Evolutionary conservation across 2,888 invertebrate genomes (phyloP), one percentile per base, ranked within the genome.

Genomic region (Nematopogon swammerdamellus): DNA sequence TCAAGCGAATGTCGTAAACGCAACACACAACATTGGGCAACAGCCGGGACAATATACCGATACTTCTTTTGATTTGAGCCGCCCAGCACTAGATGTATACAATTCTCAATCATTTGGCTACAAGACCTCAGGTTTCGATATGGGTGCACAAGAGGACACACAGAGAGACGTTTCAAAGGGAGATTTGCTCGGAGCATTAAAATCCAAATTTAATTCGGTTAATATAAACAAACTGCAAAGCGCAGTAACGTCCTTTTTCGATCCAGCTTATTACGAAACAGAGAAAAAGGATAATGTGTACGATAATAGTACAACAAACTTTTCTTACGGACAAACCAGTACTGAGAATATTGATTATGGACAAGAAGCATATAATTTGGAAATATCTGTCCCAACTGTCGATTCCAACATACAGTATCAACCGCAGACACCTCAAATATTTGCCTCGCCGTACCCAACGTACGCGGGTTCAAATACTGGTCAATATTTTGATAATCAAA

Each of bases 201-300:
- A 77, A 61, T 76, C 77, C 29, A 79, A 77, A 55, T 62, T 79
- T 1, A 68, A 70, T 53, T 65, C 71, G 6, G 60, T 80, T 46
- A 76, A 76, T 59, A 74, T 80, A 11, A 75, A 75, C 60, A 80
- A 74, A 57, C 68, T 80, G 44, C 79, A 79, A 59, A 73, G 64
- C 57, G 72, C 63, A 3, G 76, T 80, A 2, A 76, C 79, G 0
- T 76, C 73, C 0, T 80, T 80, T 56, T 80, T 80, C 45, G 80
- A 80, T 60, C 79, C 80, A 0, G 64, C 63, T 49, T 77, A 69
- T 50, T 75, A 73, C 58, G 62, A 63, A n/a, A 53, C 54, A 14
- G 42, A 18, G 17, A 66, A 64, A 58, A 57, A 59, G 6, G 63
- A 64, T 10, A 53, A 56, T 5, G 29, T 14, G 14, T 14, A 14